These are phyloP conservation scores for Hyaena hyaena DNA, from an alignment of 2,113 vertebrate species.

Conservation along the genomic window DNA sequence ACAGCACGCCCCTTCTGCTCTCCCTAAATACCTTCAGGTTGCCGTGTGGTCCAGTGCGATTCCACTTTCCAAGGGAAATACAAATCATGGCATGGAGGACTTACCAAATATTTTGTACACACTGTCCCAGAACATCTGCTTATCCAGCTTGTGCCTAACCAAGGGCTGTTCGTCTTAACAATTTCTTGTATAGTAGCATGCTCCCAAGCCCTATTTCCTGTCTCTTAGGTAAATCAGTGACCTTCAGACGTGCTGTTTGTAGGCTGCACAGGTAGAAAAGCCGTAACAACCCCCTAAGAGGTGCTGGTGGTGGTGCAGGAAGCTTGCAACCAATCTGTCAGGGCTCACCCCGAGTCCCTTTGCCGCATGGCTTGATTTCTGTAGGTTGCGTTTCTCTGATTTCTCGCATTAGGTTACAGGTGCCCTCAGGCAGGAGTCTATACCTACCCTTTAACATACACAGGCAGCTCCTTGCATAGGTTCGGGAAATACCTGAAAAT, in stretches of 20 bases:
- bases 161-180: not conserved
- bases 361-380: not conserved
- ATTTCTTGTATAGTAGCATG: not conserved
- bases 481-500: not conserved
- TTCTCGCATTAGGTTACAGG: not conserved
- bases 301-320: rapidly evolving
- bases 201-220: not conserved
- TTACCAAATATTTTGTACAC: not conserved
- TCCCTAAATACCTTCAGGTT: not conserved
- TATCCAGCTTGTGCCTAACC: not conserved
- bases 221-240: not conserved
- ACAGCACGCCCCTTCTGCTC: not conserved
- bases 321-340: not conserved
- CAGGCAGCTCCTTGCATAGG: not conserved
- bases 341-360: not conserved
- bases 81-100: not conserved
- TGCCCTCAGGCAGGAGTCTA: not conserved
- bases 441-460: not conserved
- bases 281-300: not conserved
- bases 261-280: not conserved
- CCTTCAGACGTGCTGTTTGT: not conserved
- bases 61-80: not conserved
- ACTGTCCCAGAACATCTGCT: not conserved
- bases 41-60: not conserved
- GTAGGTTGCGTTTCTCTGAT: not conserved